Percentiles rank a stretch among this genome's conserved stretches.
phyloP scores from a whole-genome alignment of 2,113 vertebrate species.

The Tursiops truncatus region DNA sequence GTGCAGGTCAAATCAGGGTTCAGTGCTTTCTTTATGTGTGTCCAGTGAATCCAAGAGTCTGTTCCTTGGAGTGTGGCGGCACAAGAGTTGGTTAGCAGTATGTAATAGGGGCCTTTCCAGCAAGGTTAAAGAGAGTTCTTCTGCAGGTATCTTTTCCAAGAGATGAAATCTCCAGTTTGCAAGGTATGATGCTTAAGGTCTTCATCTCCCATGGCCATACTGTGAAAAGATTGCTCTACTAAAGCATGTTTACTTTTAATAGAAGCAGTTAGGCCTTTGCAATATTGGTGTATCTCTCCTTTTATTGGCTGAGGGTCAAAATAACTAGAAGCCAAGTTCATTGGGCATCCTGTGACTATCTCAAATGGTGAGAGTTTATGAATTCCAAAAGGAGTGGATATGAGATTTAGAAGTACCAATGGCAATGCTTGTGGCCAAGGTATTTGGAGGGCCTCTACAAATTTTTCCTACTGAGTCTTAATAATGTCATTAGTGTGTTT shows the following conservation, averaged over 20 bases:
- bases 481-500: not conserved
- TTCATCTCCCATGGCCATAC: not conserved
- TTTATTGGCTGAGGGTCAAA: not conserved
- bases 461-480: not conserved
- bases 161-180: too few relatives aligned
- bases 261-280: not conserved
- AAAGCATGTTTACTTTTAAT: not conserved
- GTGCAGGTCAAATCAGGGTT: too few relatives aligned
- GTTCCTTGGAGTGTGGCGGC: too few relatives aligned
- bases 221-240: not conserved
- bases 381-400: not conserved
- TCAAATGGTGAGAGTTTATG: not conserved
- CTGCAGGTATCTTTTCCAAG: too few relatives aligned
- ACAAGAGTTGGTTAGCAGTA: too few relatives aligned
- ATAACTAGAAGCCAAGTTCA: not conserved
- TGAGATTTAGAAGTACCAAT: not conserved
- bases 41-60: too few relatives aligned
- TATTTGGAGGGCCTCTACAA: not conserved
- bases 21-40: too few relatives aligned
- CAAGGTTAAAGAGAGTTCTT: too few relatives aligned
- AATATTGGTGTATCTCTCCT: not conserved
- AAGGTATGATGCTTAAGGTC: too few relatives aligned
- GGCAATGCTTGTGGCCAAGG: not conserved
- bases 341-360: not conserved
- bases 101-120: too few relatives aligned